Base-by-base conservation (phyloP, 2,113 vertebrate genomes). In the Syngnathus scovelli region DNA sequence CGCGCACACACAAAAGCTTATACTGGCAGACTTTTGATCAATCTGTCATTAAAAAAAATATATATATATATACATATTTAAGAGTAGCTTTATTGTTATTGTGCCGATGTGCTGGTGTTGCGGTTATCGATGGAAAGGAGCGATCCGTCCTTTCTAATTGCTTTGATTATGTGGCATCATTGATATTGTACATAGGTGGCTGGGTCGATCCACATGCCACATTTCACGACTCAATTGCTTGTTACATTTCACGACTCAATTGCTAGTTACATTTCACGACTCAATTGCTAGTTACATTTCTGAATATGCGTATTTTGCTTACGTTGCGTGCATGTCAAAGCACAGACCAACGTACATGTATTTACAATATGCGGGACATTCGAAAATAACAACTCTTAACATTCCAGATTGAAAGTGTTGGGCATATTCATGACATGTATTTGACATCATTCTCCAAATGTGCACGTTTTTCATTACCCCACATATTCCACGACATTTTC, bases 141-240 rank as follows among this genome's bases (percentile, higher is more conserved):
- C 27, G 2, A 52, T 11, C 21, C 19, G 13, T 58, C 55, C 16
- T 58, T 36, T 10, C 13, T 64, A 64, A 55, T 37, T 48, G 66
- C 10, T 21, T 49, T n/a, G 19, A 38, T 70, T 49, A 48, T 71
- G 59, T 58, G 55, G 27, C 23, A 56, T 16, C 55, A 33, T 36
- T 56, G 27, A 7, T 56, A 56, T 33, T 56, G 13, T 33, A 16
- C 27, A 15, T 48, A 48, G 3, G 16, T 46, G 7, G 10, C 7
- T 41, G 44, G 52, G 27, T 27, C 52, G 52, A 55, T 58, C 16
- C 27, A 58, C 18, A 16, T 6, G 27, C 27, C 13, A 16, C 13
- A 16, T 15, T 56, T 39, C n/a, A 5, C 21, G n/a, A 23, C 61
- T 15, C 7, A 10, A 11, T n/a, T 16, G 2, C 8, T 43, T 5